Evolutionary conservation across 2,797 vertebrate species (phyloP), one percentile per base, ranked within the genome.

Genomic region (Merluccius polli): DNA sequence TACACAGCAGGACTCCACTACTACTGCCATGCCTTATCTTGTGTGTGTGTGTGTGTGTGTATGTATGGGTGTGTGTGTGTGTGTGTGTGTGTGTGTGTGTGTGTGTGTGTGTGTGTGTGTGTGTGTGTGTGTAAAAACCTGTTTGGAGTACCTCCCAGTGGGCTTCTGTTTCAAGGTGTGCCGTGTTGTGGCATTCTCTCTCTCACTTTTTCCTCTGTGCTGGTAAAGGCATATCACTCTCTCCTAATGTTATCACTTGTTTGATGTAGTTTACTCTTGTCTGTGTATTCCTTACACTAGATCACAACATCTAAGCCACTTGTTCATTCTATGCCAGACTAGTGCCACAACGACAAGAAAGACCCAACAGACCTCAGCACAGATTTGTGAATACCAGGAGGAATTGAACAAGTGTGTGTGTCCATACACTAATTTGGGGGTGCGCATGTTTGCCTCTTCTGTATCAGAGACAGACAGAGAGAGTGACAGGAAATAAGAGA

Each of bases 81-180:
- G 41, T 65, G 59, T 12, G 9, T 65, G 24, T 27, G 59, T 65
- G 33, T 35, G 33, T 35, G 33, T 35, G 33, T 35, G 33, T 35
- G 33, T 35, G 33, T 35, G 33, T 35, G 33, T 35, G 33, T 35
- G 33, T 35, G 33, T 38, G 36, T 38, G 36, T 38, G 36, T 38
- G 36, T 12, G 41, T 65, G 59, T 12, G 9, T 65, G 24, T 27
- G 59, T 65, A 24, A n/a, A 10, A 59, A 59, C 59, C 59, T 65
- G 59, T 69, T 69, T 32, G 29, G 31, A 32, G 29, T 69, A 16
- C 29, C 86, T 86, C 88, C 89, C 86, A 83, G 72, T 74, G 81
- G 81, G 77, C 78, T 82, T 75, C 65, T 81, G 71, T 89, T 86
- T 83, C 77, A 90, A 89, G 87, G 90, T 90, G 90, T 87, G 88